Evolutionary conservation across 2,888 invertebrate species (phyloP).

Genomic region (Byasa hedistus): DNA sequence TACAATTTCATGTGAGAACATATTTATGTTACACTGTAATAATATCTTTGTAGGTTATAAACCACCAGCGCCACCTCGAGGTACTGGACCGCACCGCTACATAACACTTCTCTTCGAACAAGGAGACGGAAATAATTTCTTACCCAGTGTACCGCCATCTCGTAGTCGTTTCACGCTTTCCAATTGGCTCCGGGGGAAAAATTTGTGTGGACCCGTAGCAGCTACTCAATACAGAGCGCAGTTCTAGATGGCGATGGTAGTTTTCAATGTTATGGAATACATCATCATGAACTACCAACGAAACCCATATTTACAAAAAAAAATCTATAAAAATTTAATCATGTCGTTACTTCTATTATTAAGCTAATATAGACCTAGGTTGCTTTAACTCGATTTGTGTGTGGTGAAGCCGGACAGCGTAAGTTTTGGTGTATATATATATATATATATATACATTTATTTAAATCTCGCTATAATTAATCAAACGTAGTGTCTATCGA

Average conservation of each 20-base stretch:
- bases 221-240: constrained; percentile 61
- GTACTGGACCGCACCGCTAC: constrained; percentile 70
- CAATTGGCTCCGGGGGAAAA: constrained; percentile 68
- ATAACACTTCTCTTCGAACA: constrained; percentile 68
- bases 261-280: background rate
- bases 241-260: constrained; percentile 60
- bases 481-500: too few relatives aligned
- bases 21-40: background rate
- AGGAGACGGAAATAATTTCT: constrained; percentile 67
- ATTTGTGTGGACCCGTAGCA: constrained; percentile 67
- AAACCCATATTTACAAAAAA: too few relatives aligned
- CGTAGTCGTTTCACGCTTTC: constrained; percentile 59
- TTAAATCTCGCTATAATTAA: too few relatives aligned
- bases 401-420: too few relatives aligned
- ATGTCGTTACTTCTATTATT: too few relatives aligned
- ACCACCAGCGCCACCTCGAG: constrained; percentile 71
- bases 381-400: too few relatives aligned
- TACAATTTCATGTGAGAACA: background rate
- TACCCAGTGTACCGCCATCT: constrained; percentile 59
- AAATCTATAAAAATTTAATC: too few relatives aligned
- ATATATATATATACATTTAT: too few relatives aligned
- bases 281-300: background rate
- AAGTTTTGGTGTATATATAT: too few relatives aligned
- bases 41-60: constrained; percentile 58
- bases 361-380: too few relatives aligned